These are phyloP conservation scores for Caenorhabditis zanzibari DNA, from an alignment of 2,888 invertebrate species.

Conservation along the genomic window DNA sequence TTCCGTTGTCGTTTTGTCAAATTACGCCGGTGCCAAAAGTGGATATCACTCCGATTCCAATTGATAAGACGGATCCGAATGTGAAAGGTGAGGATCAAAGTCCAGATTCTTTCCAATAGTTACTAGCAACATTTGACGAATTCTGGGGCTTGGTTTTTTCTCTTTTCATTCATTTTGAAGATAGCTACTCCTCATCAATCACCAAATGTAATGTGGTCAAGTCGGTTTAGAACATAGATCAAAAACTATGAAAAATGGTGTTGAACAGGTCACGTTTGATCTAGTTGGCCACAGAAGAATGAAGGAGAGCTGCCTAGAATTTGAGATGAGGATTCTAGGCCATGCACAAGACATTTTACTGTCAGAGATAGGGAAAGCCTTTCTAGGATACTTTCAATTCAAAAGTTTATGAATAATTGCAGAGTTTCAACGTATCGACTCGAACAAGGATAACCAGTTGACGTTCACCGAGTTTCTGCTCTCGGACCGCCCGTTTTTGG, in stretches of 20 bases:
- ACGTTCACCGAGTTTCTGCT: conserved; percentile 81
- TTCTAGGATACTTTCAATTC: too few species aligned
- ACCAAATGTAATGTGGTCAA: conserved; percentile 18
- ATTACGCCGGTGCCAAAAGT: conserved; percentile 71
- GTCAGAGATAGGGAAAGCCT: too few species aligned
- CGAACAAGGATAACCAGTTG: conserved; percentile 76
- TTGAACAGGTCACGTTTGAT: conserved; percentile 14
- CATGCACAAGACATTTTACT: too few species aligned
- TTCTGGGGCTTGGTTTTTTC: not conserved
- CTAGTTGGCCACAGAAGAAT: not conserved
- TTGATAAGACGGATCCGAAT: conserved; percentile 78
- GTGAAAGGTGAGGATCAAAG: conserved; percentile 78
- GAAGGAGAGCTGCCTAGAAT: too few species aligned
- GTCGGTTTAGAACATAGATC: conserved; percentile 12
- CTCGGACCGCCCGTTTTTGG: conserved; percentile 79
- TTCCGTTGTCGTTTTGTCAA: conserved; percentile 52
- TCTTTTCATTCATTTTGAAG: not conserved
- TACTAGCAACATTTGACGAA: not conserved
- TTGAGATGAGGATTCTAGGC: too few species aligned
- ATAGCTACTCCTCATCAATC: conserved; percentile 7
- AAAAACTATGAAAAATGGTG: not conserved
- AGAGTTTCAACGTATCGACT: conserved; percentile 81
- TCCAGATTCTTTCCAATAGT: not conserved
- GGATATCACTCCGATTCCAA: conserved; percentile 81
- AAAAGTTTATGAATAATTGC: too few species aligned